These are phyloP conservation scores for Phacellophora camtschatica DNA, from an alignment of 30 jellyfish, hydroid and myxozoan genomes.

Conservation along the genomic window DNA sequence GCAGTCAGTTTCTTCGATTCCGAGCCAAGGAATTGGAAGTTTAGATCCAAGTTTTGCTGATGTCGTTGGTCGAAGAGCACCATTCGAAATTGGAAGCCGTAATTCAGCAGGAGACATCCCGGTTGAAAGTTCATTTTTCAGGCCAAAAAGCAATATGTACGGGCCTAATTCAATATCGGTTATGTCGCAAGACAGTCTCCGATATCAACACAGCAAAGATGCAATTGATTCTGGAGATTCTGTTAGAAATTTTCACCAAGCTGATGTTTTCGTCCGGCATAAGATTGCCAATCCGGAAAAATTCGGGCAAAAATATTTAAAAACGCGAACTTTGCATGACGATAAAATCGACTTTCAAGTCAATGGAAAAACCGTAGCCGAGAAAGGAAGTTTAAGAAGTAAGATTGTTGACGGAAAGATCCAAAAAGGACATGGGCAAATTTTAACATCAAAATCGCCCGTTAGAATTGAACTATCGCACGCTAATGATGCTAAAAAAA, in stretches of 20 bases:
- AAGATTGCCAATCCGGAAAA: slow-evolving; percentile 69
- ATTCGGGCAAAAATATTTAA: slow-evolving; percentile 33
- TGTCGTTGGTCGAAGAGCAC: slow-evolving; percentile 57
- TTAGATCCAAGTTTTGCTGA: slow-evolving; percentile 98
- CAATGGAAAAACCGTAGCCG: slow-evolving; percentile 71
- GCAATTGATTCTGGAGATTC: slow-evolving; percentile 93
- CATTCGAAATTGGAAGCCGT: slow-evolving; percentile 30
- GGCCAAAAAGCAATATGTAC: not conserved
- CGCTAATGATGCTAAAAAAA: slow-evolving; percentile 58
- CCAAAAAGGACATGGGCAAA: slow-evolving; percentile 66
- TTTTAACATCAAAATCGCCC: slow-evolving; percentile 77
- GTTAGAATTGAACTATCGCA: slow-evolving; percentile 84
- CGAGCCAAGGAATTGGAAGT: slow-evolving; percentile 22
- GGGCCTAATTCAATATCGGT: slow-evolving; percentile 73
- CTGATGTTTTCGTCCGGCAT: slow-evolving; percentile 68
- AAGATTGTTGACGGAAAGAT: slow-evolving; percentile 70
- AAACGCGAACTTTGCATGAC: slow-evolving; percentile 42
- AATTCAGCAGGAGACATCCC: slow-evolving; percentile 49
- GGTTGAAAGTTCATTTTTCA: slow-evolving; percentile 40
- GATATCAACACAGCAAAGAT: slow-evolving; percentile 77
- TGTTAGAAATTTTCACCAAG: slow-evolving; percentile 45
- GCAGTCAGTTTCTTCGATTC: slow-evolving; percentile 56
- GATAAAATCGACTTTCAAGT: slow-evolving; percentile 77
- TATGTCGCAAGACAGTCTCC: slow-evolving; percentile 78
- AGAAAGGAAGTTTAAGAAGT: slow-evolving; percentile 56